phyloP scores from a whole-genome alignment of 2,888 invertebrate genomes.

The Ectobius pallidus region DNA sequence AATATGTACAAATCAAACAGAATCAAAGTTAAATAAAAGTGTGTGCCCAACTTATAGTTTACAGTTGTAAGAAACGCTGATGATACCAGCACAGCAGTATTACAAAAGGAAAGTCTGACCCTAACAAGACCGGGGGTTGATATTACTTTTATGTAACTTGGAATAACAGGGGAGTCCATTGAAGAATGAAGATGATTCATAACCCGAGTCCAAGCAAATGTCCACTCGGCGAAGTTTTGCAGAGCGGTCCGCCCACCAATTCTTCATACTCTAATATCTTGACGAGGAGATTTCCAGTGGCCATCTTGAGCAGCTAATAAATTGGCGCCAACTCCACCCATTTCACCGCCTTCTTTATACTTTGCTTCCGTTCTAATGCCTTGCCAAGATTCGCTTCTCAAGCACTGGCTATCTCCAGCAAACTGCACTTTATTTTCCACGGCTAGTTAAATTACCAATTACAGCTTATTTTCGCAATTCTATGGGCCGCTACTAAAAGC shows the following conservation, averaged over 20 bases:
- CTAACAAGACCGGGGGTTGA: too few species aligned
- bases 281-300: slow-evolving; percentile 18
- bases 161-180: background rate
- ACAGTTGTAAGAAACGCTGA: too few species aligned
- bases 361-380: slow-evolving; percentile 2
- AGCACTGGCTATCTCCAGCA: too few species aligned
- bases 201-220: slow-evolving; percentile 5
- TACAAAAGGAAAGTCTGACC: too few species aligned
- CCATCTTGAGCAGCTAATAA: slow-evolving; percentile 21
- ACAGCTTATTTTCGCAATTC: too few species aligned
- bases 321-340: slow-evolving; percentile 23
- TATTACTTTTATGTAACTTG: background rate
- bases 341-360: background rate
- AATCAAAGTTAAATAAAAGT: too few species aligned
- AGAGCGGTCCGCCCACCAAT: slow-evolving; percentile 8
- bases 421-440: too few species aligned
- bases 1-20: too few species aligned
- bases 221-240: slow-evolving; percentile 7
- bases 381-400: background rate
- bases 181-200: slow-evolving; percentile 22
- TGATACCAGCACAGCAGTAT: too few species aligned
- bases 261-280: background rate
- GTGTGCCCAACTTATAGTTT: too few species aligned
- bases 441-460: too few species aligned
- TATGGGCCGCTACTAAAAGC: too few species aligned